Percentiles rank a stretch among this genome's conserved stretches.
Evolutionary conservation across 2,888 invertebrate genomes (phyloP).

Genomic region (Diabrotica balteata): DNA sequence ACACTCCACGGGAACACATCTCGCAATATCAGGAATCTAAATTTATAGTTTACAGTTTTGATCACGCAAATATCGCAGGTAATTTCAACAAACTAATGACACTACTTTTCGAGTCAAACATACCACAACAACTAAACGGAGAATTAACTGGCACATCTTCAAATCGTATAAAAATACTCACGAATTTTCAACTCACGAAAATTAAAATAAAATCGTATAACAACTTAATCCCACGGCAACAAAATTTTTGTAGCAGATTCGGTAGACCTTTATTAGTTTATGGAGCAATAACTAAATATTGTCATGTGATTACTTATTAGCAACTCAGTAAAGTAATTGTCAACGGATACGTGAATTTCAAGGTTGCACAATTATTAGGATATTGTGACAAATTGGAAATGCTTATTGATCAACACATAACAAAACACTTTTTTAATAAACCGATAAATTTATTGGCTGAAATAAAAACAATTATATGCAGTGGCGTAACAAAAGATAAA

Average conservation of each 20-base stretch:
- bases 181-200: slow-evolving; percentile 16
- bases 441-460: too few species aligned
- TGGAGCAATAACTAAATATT: too few species aligned
- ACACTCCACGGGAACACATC: slow-evolving; percentile 56
- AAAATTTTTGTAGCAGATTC: not conserved
- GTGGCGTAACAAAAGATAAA: too few species aligned
- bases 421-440: too few species aligned
- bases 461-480: too few species aligned
- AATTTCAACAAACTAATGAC: slow-evolving; percentile 14
- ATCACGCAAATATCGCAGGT: slow-evolving; percentile 12
- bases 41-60: not conserved
- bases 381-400: too few species aligned
- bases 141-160: slow-evolving; percentile 46
- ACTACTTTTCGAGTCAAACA: slow-evolving; percentile 32
- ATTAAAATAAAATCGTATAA: slow-evolving; percentile 9
- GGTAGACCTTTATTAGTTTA: too few species aligned
- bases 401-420: too few species aligned
- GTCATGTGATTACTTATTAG: too few species aligned
- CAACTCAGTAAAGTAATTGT: too few species aligned
- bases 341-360: too few species aligned
- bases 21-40: slow-evolving; percentile 6
- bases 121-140: slow-evolving; percentile 42
- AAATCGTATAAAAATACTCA: slow-evolving; percentile 43
- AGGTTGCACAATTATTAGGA: too few species aligned
- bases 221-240: not conserved